phyloP scores from a whole-genome alignment of 2,888 invertebrate genomes.

The Drosophila setosimentum region DNA sequence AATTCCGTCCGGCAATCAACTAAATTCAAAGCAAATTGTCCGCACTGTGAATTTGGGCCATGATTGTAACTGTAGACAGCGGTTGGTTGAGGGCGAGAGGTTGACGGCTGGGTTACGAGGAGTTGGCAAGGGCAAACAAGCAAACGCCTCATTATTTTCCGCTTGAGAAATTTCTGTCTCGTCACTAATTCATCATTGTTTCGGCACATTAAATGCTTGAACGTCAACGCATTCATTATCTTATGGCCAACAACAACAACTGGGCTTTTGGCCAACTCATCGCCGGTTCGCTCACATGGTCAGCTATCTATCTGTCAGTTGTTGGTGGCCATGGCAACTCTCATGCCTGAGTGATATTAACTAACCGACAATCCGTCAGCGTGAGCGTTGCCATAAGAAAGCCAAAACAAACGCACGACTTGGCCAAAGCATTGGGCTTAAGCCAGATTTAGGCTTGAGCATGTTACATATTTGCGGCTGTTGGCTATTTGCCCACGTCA shows the following conservation, averaged over 20 bases:
- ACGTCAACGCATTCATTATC: constrained; percentile 82
- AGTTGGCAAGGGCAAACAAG: constrained; percentile 33
- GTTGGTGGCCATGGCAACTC: constrained; percentile 52
- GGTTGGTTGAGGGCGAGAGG: neutral
- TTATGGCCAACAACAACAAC: constrained; percentile 38
- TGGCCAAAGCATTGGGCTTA: constrained; percentile 55
- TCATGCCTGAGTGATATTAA: constrained; percentile 78
- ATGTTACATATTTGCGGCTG: constrained; percentile 51
- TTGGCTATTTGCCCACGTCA: constrained; percentile 46
- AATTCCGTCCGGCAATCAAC: constrained; percentile 79
- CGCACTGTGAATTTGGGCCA: constrained; percentile 57
- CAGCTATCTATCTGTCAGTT: constrained; percentile 52
- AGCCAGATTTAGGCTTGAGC: constrained; percentile 64
- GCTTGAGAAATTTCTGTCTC: constrained; percentile 81
- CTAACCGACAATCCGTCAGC: constrained; percentile 80
- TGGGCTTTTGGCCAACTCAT: constrained; percentile 70
- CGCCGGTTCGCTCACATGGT: constrained; percentile 56
- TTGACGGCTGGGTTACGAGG: neutral
- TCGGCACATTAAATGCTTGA: constrained; percentile 82
- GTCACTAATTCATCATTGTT: constrained; percentile 83
- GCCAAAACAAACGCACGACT: constrained; percentile 48
- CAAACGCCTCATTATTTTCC: constrained; percentile 79
- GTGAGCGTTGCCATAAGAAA: constrained; percentile 37
- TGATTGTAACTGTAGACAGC: constrained; percentile 27
- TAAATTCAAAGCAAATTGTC: constrained; percentile 81